Evolutionary conservation across 2,113 vertebrate species (phyloP), one percentile per base, ranked within the genome.

Genomic region (Zonotrichia leucophrys): DNA sequence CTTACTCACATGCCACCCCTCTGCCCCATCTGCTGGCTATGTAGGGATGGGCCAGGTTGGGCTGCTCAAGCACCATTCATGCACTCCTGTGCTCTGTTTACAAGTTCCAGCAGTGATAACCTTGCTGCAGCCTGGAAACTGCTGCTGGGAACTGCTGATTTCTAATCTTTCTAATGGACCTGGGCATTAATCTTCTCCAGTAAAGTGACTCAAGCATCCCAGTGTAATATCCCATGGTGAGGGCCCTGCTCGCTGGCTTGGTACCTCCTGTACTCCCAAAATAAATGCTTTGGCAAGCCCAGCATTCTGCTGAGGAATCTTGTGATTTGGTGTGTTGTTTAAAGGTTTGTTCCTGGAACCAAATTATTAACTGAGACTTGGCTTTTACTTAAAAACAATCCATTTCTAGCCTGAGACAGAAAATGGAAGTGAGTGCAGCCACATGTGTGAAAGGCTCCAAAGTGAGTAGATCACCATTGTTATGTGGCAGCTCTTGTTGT

Each of bases 281-380:
- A 60, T 47, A 94, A 85, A 90, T 60, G 22, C 3, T 7, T 60
- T 88, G 47, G 69, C 55, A 83, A 44, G 15, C 19, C 30, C 14
- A 27, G 79, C 17, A 60, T 39, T 74, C 72, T 84, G 8, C 60
- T 72, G 73, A 31, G 47, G 59, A 83, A 77, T 90, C 82, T 75
- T 83, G 63, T 83, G 87, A 90, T 83, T 88, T 86, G 50, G 27
- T 85, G 16, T 56, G 62, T 39, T 64, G 27, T 80, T 92, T 94
- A 88, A 91, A 94, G 56, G 19, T 41, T 94, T 67, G 18, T 78
- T 93, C 60, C 68, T 90, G 88, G 83, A 89, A 93, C 52, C 42
- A 77, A 59, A 86, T 86, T 6, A 96, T 93, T 96, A 92, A 94
- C 85, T 70, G 90, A 78, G 76, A 93, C 25, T 83, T 83, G 90